Base-by-base conservation (phyloP, 2,888 invertebrate genomes). In the Clanis bilineata region DNA sequence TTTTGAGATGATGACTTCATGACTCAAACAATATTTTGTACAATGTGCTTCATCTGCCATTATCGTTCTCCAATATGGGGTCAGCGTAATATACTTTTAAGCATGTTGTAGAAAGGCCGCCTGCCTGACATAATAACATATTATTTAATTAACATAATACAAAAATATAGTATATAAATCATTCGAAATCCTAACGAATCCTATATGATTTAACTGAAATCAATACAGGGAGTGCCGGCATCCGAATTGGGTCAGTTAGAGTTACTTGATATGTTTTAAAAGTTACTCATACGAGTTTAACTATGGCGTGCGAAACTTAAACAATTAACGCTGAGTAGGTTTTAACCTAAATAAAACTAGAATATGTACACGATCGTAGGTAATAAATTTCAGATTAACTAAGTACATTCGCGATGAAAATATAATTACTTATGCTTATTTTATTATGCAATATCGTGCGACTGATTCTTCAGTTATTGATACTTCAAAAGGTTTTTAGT, bases 261-360 rank as follows among this genome's bases (percentile, higher is more conserved):
- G 28, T 36, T 7, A 36, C 36, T 32, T 32, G 32, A 15, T 28
- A 28, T 28, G 18, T 51, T 51, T 38, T 38, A 60, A 60, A 44
- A 56, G 36, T 38, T 45, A 22, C 38, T 43, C 45, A 21, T 38
- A 28, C 41, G 18, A 25, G 28, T 23, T 51, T 57, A 25, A 18
- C 23, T 28, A 10, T 51, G 56, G 28, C 57, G 57, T 47, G 59
- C 47, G 21, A 51, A 71, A 71, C 72, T 71, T 71, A 63, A 57
- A 64, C 72, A 69, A 71, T 71, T 71, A 71, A 62, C 56, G 59
- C 59, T 67, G 69, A 70, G 69, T 71, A 62, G 63, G 64, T 63
- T 71, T 71, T 71, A 69, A 69, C 71, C 70, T 64, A 67, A 71
- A 70, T 70, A 65, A 66, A 70, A 71, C 63, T 71, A 71, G 69